phyloP scores from a whole-genome alignment of 2,797 vertebrate genomes.

The Hylomyscus alleni region DNA sequence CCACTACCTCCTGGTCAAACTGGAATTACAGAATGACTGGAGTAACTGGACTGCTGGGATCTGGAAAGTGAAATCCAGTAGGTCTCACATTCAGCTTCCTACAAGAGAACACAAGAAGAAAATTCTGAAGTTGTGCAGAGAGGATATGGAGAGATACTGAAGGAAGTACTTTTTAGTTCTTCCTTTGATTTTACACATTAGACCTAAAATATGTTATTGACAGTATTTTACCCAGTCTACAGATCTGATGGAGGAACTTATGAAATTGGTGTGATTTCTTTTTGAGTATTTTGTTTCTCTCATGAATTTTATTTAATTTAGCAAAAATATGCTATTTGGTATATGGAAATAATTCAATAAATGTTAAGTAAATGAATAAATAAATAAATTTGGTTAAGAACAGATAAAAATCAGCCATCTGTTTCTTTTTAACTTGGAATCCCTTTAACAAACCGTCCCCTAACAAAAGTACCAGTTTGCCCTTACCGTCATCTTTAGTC shows the following conservation, averaged over 20 bases:
- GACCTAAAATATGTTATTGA: slow-evolving; percentile 85
- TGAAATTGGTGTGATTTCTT: slow-evolving; percentile 81
- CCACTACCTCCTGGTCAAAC: not conserved
- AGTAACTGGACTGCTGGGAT: not conserved
- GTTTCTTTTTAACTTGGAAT: slow-evolving; percentile 49
- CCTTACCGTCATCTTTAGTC: slow-evolving; percentile 25
- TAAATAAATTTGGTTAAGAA: slow-evolving; percentile 58
- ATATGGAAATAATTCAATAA: slow-evolving; percentile 25
- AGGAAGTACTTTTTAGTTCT: slow-evolving; percentile 79
- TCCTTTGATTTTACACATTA: slow-evolving; percentile 74
- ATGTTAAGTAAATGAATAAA: slow-evolving; percentile 48
- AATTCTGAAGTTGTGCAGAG: slow-evolving; percentile 78
- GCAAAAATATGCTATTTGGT: slow-evolving; percentile 47
- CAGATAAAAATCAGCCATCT: slow-evolving; percentile 42
- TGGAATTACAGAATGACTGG: not conserved
- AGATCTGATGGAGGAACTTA: slow-evolving; percentile 78
- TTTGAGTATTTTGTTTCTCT: slow-evolving; percentile 51
- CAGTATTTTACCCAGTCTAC: slow-evolving; percentile 81
- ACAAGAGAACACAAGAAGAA: not conserved
- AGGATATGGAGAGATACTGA: slow-evolving; percentile 58
- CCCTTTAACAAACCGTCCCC: slow-evolving; percentile 18
- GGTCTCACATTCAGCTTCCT: not conserved
- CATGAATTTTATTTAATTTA: slow-evolving; percentile 38
- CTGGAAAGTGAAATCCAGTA: slow-evolving; percentile 27
- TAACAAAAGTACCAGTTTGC: not conserved